Percentiles rank a stretch among this genome's conserved stretches.
phyloP scores from a whole-genome alignment of 2,113 vertebrate genomes.

The Salvator merianae region DNA sequence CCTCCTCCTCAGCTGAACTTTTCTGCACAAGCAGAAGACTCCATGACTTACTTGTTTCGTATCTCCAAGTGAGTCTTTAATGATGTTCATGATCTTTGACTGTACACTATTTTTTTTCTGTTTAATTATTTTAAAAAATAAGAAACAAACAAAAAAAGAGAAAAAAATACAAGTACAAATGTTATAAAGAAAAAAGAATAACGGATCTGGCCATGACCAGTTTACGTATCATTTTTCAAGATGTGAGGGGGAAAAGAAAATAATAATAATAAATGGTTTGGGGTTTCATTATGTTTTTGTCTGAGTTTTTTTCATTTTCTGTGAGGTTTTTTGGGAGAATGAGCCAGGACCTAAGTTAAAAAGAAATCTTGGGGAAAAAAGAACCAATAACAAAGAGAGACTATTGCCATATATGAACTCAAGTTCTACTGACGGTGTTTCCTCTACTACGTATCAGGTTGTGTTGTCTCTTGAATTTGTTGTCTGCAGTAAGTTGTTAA shows the following conservation, averaged over 20 bases:
- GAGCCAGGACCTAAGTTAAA: slow-evolving; percentile 62
- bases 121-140: slow-evolving; percentile 65
- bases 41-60: slow-evolving; percentile 89
- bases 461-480: slow-evolving; percentile 77
- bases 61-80: slow-evolving; percentile 92
- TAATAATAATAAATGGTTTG: slow-evolving; percentile 65
- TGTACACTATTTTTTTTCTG: slow-evolving; percentile 72
- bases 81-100: slow-evolving; percentile 78
- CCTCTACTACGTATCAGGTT: slow-evolving; percentile 79
- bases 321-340: slow-evolving; percentile 50
- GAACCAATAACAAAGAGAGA: slow-evolving; percentile 68
- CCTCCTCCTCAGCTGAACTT: slow-evolving; percentile 84
- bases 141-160: slow-evolving; percentile 14
- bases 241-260: slow-evolving; percentile 76
- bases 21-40: slow-evolving; percentile 86
- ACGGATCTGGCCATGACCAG: slow-evolving; percentile 75
- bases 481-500: slow-evolving; percentile 73
- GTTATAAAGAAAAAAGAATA: slow-evolving; percentile 47
- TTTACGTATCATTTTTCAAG: slow-evolving; percentile 69
- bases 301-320: slow-evolving; percentile 54
- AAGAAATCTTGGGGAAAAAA: slow-evolving; percentile 55
- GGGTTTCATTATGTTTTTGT: slow-evolving; percentile 67
- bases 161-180: slow-evolving; percentile 48
- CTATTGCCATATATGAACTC: slow-evolving; percentile 79
- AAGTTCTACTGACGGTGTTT: slow-evolving; percentile 76